Evolutionary conservation across 2,797 vertebrate species (phyloP).

Genomic region (Pseudochirops corinnae): DNA sequence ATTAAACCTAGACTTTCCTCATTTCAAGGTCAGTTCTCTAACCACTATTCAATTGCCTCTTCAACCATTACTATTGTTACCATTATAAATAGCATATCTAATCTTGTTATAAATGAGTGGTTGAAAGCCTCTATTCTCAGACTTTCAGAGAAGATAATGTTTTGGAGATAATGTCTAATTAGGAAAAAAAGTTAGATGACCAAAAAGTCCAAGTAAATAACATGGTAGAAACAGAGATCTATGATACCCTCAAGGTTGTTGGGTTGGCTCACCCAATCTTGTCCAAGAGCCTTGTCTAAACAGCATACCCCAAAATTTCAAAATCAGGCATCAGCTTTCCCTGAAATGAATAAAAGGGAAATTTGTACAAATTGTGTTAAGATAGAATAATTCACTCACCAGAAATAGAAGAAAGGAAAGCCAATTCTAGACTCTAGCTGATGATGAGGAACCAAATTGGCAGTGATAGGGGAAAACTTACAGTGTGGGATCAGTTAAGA

Average conservation of each 20-base stretch:
- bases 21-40: not conserved
- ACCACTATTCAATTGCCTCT: not conserved
- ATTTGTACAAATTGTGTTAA: conserved; percentile 23
- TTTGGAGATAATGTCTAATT: not conserved
- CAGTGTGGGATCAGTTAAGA: not conserved
- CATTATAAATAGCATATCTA: not conserved
- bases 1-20: not conserved
- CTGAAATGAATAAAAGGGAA: not conserved
- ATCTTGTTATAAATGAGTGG: not conserved
- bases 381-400: conserved; percentile 26
- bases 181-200: not conserved
- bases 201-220: not conserved
- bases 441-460: not conserved
- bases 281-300: not conserved
- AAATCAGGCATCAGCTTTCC: not conserved
- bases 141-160: not conserved
- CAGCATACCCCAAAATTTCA: not conserved
- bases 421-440: not conserved
- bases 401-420: not conserved
- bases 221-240: not conserved
- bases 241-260: not conserved
- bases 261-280: not conserved
- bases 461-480: not conserved
- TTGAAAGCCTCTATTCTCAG: not conserved
- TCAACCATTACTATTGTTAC: not conserved